Percentiles rank a stretch among this genome's conserved stretches.
Conservation (phyloP, 2,113 vertebrate genomes). For the Amazona vittata region DNA sequence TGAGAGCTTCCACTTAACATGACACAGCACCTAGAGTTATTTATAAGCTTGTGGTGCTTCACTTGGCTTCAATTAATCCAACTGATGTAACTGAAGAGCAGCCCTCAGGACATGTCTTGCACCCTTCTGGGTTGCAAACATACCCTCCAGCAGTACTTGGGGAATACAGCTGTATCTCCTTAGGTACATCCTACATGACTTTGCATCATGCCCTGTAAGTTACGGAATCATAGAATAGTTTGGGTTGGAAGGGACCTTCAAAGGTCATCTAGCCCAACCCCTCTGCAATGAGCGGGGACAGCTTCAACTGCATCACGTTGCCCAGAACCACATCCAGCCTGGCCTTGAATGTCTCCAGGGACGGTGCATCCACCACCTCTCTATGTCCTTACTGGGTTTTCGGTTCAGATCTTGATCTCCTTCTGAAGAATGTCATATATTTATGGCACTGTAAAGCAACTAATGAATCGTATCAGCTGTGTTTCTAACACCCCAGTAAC, state of each 20-base stretch:
- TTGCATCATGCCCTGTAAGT: neutral
- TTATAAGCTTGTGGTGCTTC: neutral
- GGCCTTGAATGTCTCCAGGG: neutral
- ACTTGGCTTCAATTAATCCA: neutral
- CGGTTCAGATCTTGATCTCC: neutral
- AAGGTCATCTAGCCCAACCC: neutral
- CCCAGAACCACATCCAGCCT: neutral
- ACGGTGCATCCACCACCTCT: neutral
- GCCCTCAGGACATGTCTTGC: neutral
- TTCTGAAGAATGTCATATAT: neutral
- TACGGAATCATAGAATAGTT: neutral
- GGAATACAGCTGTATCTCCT: neutral
- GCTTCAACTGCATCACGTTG: neutral
- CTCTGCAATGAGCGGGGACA: neutral
- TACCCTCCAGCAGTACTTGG: neutral
- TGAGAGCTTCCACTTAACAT: neutral
- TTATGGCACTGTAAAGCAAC: neutral
- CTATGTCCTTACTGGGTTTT: neutral
- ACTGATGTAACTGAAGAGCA: neutral
- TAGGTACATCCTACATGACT: accelerated
- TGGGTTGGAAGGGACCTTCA: neutral
- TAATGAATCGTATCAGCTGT: neutral
- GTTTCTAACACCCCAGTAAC: neutral
- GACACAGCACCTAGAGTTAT: neutral
- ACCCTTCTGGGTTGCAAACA: neutral